Evolutionary conservation across 1,140 invertebrate species (phyloP).

Genomic region (Calosoma granatense): DNA sequence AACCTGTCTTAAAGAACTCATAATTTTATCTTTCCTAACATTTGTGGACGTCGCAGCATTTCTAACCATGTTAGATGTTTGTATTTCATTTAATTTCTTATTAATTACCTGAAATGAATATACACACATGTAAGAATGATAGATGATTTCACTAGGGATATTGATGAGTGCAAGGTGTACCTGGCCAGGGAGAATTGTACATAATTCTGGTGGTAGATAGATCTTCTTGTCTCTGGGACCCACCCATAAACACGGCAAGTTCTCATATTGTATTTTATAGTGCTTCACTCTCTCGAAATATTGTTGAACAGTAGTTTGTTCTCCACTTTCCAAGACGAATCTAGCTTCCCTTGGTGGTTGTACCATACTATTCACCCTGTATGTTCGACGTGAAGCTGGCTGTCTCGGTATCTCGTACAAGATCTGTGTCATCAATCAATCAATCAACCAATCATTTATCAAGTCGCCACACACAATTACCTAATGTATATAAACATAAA

Average conservation of each 20-base stretch:
- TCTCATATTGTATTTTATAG: constrained; percentile 40
- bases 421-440: constrained; percentile 28
- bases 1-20: constrained; percentile 39
- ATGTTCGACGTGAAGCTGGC: constrained; percentile 33
- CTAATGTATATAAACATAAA: constrained; percentile 1
- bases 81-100: constrained; percentile 42
- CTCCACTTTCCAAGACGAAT: constrained; percentile 33
- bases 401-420: constrained; percentile 38
- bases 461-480: neutral
- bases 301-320: constrained; percentile 34
- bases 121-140: neutral
- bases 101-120: constrained; percentile 17
- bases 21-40: constrained; percentile 50
- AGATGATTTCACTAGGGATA: too few relatives aligned
- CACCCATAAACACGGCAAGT: constrained; percentile 50
- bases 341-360: constrained; percentile 23
- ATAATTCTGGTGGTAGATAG: constrained; percentile 49
- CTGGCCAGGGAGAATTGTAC: constrained; percentile 49
- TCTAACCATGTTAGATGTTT: constrained; percentile 48
- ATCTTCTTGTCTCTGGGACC: constrained; percentile 42
- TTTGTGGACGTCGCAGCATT: constrained; percentile 49
- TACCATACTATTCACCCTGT: constrained; percentile 41
- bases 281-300: constrained; percentile 41
- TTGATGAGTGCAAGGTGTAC: constrained; percentile 25
- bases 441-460: constrained; percentile 2